These are phyloP conservation scores for Aporophyla nigra DNA, from an alignment of 2,888 invertebrate genomes.

Conservation along the genomic window DNA sequence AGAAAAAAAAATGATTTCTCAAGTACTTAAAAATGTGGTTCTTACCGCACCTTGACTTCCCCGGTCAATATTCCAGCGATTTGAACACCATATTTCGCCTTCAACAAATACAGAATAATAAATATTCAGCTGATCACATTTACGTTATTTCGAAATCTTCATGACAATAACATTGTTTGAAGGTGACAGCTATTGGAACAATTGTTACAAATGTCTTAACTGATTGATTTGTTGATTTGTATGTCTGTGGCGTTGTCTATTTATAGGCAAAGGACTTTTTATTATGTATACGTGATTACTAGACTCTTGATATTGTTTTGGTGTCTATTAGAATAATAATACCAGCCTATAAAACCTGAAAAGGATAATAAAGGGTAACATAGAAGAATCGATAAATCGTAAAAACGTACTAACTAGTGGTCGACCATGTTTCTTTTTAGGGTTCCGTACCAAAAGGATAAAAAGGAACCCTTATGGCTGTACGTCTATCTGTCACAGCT, in stretches of 20 bases:
- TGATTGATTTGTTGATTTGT: constrained; percentile 56
- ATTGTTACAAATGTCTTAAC: constrained; percentile 40
- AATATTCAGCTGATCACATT: constrained; percentile 13
- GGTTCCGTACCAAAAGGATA: no score
- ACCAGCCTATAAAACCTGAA: background rate
- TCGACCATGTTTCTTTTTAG: no score
- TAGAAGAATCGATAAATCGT: no score
- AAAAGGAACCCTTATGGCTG: no score
- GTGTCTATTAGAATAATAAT: constrained; percentile 31
- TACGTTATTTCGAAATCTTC: constrained; percentile 29
- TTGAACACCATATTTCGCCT: background rate
- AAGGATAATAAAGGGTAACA: no score
- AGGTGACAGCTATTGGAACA: constrained; percentile 38
- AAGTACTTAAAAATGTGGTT: no score
- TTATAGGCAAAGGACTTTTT: constrained; percentile 26
- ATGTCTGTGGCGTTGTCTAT: constrained; percentile 25
- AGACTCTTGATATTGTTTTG: constrained; percentile 3
- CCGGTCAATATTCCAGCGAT: no score
- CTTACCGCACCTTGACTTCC: no score
- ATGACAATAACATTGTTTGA: constrained; percentile 39
- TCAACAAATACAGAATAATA: background rate
- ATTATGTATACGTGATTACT: constrained; percentile 13
- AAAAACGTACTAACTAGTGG: no score
- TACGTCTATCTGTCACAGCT: no score
- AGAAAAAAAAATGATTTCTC: no score